A percentile compares a stretch with the other conserved stretches of the same genome.
Evolutionary conservation across 2,888 invertebrate genomes (phyloP).

Genomic region (Drosophila subquinaria): DNA sequence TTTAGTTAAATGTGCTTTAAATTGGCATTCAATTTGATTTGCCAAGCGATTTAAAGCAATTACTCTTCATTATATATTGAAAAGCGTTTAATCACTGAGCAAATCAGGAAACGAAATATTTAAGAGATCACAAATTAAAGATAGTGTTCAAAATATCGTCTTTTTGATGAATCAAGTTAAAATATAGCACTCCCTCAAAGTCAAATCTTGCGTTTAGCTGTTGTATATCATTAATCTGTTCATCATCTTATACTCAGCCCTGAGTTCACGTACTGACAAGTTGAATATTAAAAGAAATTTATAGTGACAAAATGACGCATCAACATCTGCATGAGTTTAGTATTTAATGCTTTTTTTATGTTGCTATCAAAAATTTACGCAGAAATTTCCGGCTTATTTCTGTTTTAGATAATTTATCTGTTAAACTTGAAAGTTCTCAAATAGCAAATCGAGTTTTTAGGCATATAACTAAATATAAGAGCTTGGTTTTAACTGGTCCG

Average conservation of each 20-base stretch:
- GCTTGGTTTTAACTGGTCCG: background rate
- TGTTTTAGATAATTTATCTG: conserved; percentile 14
- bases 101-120: conserved; percentile 30
- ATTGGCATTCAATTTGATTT: conserved; percentile 36
- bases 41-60: conserved; percentile 33
- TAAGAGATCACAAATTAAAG: background rate
- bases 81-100: background rate
- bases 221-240: background rate
- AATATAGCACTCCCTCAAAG: background rate
- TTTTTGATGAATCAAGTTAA: background rate
- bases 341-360: background rate
- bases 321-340: background rate
- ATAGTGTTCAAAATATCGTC: background rate
- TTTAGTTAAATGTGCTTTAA: conserved; percentile 53
- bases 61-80: conserved; percentile 24
- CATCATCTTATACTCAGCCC: background rate
- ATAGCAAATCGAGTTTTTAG: background rate
- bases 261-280: conserved; percentile 4
- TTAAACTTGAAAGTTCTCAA: background rate
- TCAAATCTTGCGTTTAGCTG: background rate
- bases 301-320: conserved; percentile 19
- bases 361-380: background rate
- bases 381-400: conserved; percentile 3
- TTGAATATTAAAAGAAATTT: background rate
- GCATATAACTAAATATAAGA: too few relatives aligned